These are phyloP conservation scores for Danaus chrysippus DNA, from an alignment of 2,888 invertebrate genomes.

Conservation along the genomic window DNA sequence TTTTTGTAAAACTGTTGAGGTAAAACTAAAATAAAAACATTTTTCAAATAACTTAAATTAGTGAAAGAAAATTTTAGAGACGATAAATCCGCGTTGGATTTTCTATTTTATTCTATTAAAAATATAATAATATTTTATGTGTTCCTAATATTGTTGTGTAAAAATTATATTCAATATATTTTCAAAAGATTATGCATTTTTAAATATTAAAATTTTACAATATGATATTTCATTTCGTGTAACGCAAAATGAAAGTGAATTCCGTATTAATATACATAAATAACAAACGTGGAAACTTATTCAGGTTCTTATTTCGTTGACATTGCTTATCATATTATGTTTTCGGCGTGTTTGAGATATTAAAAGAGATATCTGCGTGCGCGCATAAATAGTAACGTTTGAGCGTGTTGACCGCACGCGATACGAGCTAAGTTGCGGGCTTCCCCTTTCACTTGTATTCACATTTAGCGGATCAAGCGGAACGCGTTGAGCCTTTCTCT, in stretches of 20 bases:
- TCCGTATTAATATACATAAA: constrained; percentile 14
- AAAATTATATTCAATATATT: constrained; percentile 29
- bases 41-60: too few species aligned
- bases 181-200: constrained; percentile 35
- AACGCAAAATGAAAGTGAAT: constrained; percentile 18
- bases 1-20: too few species aligned
- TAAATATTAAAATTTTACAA: not conserved
- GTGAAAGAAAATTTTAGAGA: too few species aligned
- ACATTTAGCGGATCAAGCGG: constrained; percentile 68
- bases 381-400: constrained; percentile 45
- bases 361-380: constrained; percentile 48
- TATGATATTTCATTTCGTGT: constrained; percentile 4
- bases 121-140: constrained; percentile 15
- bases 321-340: constrained; percentile 26
- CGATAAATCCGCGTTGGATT: too few species aligned
- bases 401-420: constrained; percentile 55
- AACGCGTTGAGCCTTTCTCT: constrained; percentile 74
- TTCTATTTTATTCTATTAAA: too few species aligned
- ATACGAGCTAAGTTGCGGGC: constrained; percentile 41
- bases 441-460: constrained; percentile 77
- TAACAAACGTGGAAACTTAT: constrained; percentile 8
- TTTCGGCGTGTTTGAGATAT: constrained; percentile 27
- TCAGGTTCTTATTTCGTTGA: constrained; percentile 19
- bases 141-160: constrained; percentile 37
- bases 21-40: too few species aligned